Percentiles rank a stretch among this genome's conserved stretches.
These are phyloP conservation scores for Telmatherina bonti DNA, from an alignment of 2,797 vertebrate genomes.

Conservation along the genomic window DNA sequence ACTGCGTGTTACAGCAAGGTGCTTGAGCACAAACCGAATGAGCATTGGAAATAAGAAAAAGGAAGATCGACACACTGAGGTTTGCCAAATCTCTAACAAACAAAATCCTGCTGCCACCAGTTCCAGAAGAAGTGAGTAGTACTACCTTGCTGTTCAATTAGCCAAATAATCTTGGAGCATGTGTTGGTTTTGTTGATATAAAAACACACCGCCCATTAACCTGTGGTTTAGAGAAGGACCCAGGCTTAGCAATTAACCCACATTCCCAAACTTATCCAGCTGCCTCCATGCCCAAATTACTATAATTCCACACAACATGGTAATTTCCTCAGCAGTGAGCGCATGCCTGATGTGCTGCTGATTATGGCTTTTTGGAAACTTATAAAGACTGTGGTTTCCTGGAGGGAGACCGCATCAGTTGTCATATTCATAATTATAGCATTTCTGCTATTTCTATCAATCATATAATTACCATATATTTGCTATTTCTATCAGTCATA, in stretches of 20 bases:
- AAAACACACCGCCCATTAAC: conserved; percentile 79
- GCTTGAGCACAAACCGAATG: background rate
- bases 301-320: conserved; percentile 85
- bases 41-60: conserved; percentile 3
- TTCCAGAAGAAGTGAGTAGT: background rate
- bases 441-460: conserved; percentile 80
- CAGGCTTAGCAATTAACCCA: conserved; percentile 78
- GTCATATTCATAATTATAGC: conserved; percentile 84
- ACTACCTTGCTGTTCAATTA: conserved; percentile 66
- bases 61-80: background rate
- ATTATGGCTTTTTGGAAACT: conserved; percentile 81
- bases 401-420: conserved; percentile 82
- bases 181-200: conserved; percentile 58
- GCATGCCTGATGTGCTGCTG: conserved; percentile 80
- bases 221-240: conserved; percentile 73
- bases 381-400: conserved; percentile 82
- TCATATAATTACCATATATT: conserved; percentile 81
- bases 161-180: conserved; percentile 53
- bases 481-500: conserved; percentile 78
- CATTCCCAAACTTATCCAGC: conserved; percentile 75
- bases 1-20: background rate
- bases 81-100: background rate
- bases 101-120: background rate
- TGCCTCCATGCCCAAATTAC: conserved; percentile 79
- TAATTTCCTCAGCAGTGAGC: conserved; percentile 80